Evolutionary conservation across 2,888 invertebrate species (phyloP).

Genomic region (Molanna angustata): DNA sequence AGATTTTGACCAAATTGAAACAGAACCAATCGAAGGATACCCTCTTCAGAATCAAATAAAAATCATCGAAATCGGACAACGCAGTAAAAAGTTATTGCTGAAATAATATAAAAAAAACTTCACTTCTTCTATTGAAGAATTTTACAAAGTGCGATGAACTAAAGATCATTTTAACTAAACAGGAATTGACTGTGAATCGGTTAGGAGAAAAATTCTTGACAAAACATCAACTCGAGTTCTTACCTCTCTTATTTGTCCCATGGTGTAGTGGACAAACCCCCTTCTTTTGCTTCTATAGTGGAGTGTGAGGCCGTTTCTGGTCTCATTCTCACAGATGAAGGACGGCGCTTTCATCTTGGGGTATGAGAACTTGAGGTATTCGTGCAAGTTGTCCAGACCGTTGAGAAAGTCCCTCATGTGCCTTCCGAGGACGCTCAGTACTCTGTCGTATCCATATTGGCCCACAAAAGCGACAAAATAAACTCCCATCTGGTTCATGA

Average conservation of each 20-base stretch:
- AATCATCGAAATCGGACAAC: too few relatives aligned
- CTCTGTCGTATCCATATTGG: constrained; percentile 92
- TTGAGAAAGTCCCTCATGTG: constrained; percentile 96
- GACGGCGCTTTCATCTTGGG: constrained; percentile 90
- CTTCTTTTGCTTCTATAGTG: constrained; percentile 91
- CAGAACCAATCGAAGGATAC: too few relatives aligned
- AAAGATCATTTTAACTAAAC: too few relatives aligned
- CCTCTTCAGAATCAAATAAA: too few relatives aligned
- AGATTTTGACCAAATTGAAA: too few relatives aligned
- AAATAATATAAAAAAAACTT: too few relatives aligned
- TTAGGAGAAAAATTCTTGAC: too few relatives aligned
- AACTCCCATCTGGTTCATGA: constrained; percentile 93
- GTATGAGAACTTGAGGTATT: constrained; percentile 94
- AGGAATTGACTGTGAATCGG: too few relatives aligned
- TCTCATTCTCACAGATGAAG: constrained; percentile 96
- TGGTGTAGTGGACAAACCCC: constrained; percentile 94
- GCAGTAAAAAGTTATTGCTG: too few relatives aligned
- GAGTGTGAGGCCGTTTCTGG: constrained; percentile 84
- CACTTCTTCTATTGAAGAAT: too few relatives aligned
- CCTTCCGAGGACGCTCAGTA: constrained; percentile 84
- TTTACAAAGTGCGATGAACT: too few relatives aligned
- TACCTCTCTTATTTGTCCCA: constrained; percentile 91
- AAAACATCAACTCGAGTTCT: too few relatives aligned
- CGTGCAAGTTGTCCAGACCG: constrained; percentile 94
- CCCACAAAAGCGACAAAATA: constrained; percentile 92